phyloP scores from a whole-genome alignment of 2,888 invertebrate genomes.

The Eupithecia pulchellata region DNA sequence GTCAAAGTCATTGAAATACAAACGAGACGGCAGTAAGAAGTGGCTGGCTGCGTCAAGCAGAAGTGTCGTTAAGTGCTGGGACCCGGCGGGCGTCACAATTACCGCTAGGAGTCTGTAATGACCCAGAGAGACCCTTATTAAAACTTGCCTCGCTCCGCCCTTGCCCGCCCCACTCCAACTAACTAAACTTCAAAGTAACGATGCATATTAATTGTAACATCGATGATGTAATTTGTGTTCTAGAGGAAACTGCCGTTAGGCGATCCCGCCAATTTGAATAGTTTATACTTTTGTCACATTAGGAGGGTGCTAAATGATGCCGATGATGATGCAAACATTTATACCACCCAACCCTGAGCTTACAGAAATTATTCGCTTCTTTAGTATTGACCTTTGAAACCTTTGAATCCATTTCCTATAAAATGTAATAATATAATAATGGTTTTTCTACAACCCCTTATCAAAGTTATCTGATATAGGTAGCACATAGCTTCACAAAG shows the following conservation, averaged over 20 bases:
- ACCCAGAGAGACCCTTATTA: slow-evolving; percentile 79
- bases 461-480: not conserved
- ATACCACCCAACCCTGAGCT: not conserved
- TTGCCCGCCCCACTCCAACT: slow-evolving; percentile 59
- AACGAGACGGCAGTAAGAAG: slow-evolving; percentile 58
- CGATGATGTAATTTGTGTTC: slow-evolving; percentile 65
- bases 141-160: slow-evolving; percentile 67
- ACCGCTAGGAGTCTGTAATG: slow-evolving; percentile 75
- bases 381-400: too few relatives aligned
- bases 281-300: slow-evolving; percentile 33
- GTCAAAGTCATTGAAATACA: slow-evolving; percentile 57
- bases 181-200: slow-evolving; percentile 75
- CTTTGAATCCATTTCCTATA: not conserved
- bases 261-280: slow-evolving; percentile 37
- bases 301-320: not conserved
- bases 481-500: slow-evolving; percentile 2
- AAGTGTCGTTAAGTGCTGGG: slow-evolving; percentile 71
- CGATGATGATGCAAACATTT: not conserved
- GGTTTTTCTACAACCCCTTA: not conserved
- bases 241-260: slow-evolving; percentile 47
- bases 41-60: slow-evolving; percentile 62
- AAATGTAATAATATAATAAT: not conserved
- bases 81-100: slow-evolving; percentile 69
- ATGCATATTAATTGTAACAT: slow-evolving; percentile 76
- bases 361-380: not conserved